Percentiles rank a stretch among this genome's conserved stretches.
These are phyloP conservation scores for Zoanthus solanderi DNA, from an alignment of 92 coral and sea anemone genomes.

Conservation along the genomic window DNA sequence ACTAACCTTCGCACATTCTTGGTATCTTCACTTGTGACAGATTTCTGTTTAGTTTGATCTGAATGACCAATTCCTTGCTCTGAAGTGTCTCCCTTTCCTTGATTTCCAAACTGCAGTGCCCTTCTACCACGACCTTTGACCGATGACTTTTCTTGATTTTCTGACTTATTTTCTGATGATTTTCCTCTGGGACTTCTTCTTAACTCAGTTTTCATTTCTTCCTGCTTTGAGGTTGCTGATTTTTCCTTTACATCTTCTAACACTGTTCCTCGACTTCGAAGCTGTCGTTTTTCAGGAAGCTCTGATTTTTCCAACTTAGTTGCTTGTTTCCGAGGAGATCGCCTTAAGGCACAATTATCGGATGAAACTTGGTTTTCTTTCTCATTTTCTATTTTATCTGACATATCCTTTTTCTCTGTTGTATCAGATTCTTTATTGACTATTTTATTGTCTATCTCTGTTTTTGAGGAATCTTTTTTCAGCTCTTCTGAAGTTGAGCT, in stretches of 20 bases:
- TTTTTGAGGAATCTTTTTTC: slow-evolving; percentile 31
- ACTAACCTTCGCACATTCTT: slow-evolving; percentile 71
- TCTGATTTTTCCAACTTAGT: slow-evolving; percentile 41
- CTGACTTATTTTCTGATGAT: neutral
- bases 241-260: slow-evolving; percentile 18
- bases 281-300: neutral
- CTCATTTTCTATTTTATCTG: slow-evolving; percentile 28
- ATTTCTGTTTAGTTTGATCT: neutral
- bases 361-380: neutral
- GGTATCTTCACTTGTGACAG: neutral
- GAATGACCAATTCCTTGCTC: neutral
- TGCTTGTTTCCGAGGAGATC: slow-evolving; percentile 55
- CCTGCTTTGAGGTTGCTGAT: neutral
- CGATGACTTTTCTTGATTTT: neutral
- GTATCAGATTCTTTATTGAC: slow-evolving; percentile 38
- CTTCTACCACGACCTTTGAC: slow-evolving; percentile 28
- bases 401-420: slow-evolving; percentile 21
- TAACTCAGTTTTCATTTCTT: slow-evolving; percentile 54
- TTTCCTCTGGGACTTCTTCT: slow-evolving; percentile 56
- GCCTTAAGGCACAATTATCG: slow-evolving; percentile 34
- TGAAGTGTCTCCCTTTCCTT: slow-evolving; percentile 10
- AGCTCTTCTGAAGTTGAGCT: slow-evolving; percentile 29
- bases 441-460: slow-evolving; percentile 4
- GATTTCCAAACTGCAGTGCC: slow-evolving; percentile 24
- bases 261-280: neutral